Percentiles rank a stretch among this genome's conserved stretches.
phyloP scores from a whole-genome alignment of 2,113 vertebrate genomes.

The Stictonetta naevosa region DNA sequence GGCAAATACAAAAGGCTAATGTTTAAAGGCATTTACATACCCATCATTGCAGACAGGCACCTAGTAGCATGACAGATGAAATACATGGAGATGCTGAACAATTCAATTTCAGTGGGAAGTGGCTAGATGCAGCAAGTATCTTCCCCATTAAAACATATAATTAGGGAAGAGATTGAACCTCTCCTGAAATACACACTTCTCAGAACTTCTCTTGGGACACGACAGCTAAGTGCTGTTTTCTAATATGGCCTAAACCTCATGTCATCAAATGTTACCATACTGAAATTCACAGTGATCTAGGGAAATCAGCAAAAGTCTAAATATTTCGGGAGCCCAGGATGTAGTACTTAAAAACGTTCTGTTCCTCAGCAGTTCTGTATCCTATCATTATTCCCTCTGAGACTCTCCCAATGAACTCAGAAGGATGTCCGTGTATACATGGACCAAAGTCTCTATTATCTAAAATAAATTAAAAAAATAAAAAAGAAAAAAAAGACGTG shows the following conservation, averaged over 20 bases:
- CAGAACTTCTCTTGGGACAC: not conserved
- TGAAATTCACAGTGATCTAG: not conserved
- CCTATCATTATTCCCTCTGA: not conserved
- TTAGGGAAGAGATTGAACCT: not conserved
- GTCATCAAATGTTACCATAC: not conserved
- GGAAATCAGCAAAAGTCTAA: not conserved
- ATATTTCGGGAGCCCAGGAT: not conserved
- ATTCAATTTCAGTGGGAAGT: not conserved
- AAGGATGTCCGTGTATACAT: not conserved
- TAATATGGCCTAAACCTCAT: not conserved
- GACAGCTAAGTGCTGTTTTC: not conserved
- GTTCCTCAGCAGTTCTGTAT: not conserved
- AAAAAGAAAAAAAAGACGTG: not conserved
- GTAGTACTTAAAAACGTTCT: not conserved
- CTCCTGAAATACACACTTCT: not conserved
- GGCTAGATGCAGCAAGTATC: not conserved
- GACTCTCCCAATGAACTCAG: not conserved
- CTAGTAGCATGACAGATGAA: not conserved
- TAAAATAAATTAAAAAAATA: not conserved
- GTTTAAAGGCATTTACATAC: constrained; percentile 14
- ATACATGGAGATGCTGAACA: not conserved
- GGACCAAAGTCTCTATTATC: not conserved
- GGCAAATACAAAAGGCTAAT: not conserved
- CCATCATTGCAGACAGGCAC: not conserved
- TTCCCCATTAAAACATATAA: not conserved